Conservation (phyloP, 2,797 vertebrate genomes). For the Sebastolobus alascanus region DNA sequence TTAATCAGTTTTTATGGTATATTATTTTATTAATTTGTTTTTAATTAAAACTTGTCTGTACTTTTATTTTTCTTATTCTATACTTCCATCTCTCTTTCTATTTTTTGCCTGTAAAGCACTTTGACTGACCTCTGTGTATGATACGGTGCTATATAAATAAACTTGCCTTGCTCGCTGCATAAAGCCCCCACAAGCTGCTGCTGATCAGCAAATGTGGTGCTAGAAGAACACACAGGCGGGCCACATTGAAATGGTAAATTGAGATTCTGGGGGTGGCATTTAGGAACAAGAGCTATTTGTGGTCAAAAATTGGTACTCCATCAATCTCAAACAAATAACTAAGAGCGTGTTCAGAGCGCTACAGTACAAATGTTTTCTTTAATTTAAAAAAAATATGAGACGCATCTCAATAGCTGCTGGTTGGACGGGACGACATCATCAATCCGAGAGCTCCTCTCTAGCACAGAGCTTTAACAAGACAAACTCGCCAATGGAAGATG, state of each 20-base stretch:
- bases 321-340: neutral
- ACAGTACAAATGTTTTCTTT: neutral
- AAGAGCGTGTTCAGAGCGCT: neutral
- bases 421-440: neutral
- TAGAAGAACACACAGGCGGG: neutral
- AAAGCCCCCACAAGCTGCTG: slow-evolving; percentile 1
- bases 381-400: neutral
- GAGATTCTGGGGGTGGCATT: neutral
- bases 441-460: neutral
- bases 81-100: neutral
- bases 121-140: neutral
- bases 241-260: neutral
- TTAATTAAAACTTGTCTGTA: neutral
- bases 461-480: neutral
- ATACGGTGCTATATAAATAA: neutral
- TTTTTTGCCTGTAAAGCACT: neutral
- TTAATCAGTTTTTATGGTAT: neutral
- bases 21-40: neutral
- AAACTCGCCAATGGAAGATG: neutral
- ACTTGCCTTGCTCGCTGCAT: neutral
- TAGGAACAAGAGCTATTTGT: neutral
- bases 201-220: neutral
- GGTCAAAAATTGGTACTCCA: neutral
- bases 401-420: neutral
- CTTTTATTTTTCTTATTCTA: neutral